A percentile compares a stretch with the other conserved stretches of the same genome.
phyloP scores from a whole-genome alignment of 2,888 invertebrate genomes.

The Masnerella sp. region DNA sequence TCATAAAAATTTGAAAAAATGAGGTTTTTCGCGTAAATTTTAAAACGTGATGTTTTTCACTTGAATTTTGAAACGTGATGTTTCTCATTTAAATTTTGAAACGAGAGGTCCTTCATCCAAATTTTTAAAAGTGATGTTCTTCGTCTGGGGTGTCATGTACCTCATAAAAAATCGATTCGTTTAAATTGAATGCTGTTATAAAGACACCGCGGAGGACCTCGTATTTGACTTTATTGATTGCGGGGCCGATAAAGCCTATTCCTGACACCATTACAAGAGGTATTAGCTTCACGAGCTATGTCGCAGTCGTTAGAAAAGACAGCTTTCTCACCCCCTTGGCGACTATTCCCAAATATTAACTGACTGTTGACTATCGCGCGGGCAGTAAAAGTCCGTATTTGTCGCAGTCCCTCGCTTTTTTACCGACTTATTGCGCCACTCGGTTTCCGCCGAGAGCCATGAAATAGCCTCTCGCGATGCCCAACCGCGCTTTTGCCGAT shows the following conservation, averaged over 20 bases:
- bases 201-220: slow-evolving; percentile 10
- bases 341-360: slow-evolving; percentile 73
- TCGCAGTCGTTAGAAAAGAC: slow-evolving; percentile 71
- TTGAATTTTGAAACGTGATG: no score
- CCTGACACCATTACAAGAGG: slow-evolving; percentile 56
- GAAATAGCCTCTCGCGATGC: slow-evolving; percentile 10
- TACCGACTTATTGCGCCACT: slow-evolving; percentile 5
- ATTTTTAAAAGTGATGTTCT: no score
- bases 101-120: no score
- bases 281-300: slow-evolving; percentile 71
- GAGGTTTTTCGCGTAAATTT: no score
- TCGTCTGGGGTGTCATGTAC: no score
- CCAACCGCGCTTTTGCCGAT: background rate
- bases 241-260: no score
- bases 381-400: no score
- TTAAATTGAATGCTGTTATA: slow-evolving; percentile 8
- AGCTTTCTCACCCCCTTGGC: slow-evolving; percentile 65
- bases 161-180: slow-evolving; percentile 3
- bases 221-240: slow-evolving; percentile 43
- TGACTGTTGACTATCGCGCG: slow-evolving; percentile 67
- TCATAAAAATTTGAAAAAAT: no score
- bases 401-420: slow-evolving; percentile 12
- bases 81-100: no score
- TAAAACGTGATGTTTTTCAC: no score
- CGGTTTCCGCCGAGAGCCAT: background rate